Base-by-base conservation (phyloP, 2,113 vertebrate species). In the Corydoras maculifer region DNA sequence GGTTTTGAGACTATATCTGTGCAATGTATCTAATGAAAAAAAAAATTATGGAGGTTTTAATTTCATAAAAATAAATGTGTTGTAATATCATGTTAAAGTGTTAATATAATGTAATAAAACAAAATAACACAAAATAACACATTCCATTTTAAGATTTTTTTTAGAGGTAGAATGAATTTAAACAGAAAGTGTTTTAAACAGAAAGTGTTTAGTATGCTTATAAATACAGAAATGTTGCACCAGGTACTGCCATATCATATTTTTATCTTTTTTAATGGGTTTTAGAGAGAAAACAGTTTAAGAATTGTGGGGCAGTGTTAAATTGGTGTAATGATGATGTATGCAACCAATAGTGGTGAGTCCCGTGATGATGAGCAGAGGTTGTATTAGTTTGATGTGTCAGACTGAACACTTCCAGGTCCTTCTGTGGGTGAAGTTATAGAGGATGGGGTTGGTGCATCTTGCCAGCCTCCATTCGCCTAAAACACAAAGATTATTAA, bases 401-500 rank as follows among this genome's bases (percentile, higher is more conserved):
- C 97, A 85, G 97, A 99, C 91, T 98, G 97, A 84, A 98, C 97
- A 75, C 97, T 99, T 86, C 96, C 96, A 77, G 97, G 97, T 91
- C 97, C 97, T 98, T 99, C 97, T 90, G 96, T 99, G 86, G 97
- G 96, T 85, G 96, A 99, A 88, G 95, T 98, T 91, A 99, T 94
- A 83, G 97, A 98, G 70, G 97, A 98, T 77, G 97, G 97, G 90
- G 97, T 98, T 75, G 96, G 94, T 86, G 95, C 95, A 83, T 98
- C 97, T 89, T 98, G 96, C 95, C 97, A 99, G 86, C 95, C 95
- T 84, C 97, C 96, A 82, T 98, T 99, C 90, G 95, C 94, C 97
- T 99, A 71, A 58, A 69, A 81, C 9, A 31, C 48, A 67, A 43
- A 63, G 8, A 15, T 14, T 50, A 32, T 15, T 5, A 29, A 14